A percentile compares a stretch with the other conserved stretches of the same genome.
Evolutionary conservation across 2,113 vertebrate genomes (phyloP).

Genomic region (Morone chrysops): DNA sequence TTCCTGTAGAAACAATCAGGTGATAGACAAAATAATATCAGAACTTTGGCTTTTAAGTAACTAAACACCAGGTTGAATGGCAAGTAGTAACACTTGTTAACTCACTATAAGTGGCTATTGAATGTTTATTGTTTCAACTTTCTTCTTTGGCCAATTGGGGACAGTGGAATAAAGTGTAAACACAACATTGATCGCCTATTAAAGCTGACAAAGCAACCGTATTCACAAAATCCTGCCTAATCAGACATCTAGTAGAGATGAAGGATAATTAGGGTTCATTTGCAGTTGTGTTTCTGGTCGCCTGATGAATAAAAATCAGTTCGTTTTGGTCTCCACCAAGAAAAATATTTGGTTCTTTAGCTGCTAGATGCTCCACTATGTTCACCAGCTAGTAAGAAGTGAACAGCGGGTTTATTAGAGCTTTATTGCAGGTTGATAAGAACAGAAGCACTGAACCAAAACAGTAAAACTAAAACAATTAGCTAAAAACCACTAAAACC

Average conservation of each 20-base stretch:
- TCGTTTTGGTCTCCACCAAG: neutral
- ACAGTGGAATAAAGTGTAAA: neutral
- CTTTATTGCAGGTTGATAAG: neutral
- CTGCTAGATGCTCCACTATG: neutral
- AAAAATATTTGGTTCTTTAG: neutral
- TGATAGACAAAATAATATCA: conserved; percentile 6
- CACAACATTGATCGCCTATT: neutral
- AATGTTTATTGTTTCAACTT: neutral
- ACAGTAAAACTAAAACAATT: neutral
- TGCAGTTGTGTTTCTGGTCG: neutral
- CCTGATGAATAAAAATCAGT: neutral
- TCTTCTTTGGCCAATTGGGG: neutral
- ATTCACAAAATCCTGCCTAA: neutral
- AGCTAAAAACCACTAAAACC: neutral
- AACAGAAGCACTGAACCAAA: neutral
- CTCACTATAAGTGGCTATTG: neutral
- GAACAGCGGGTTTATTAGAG: too few relatives aligned
- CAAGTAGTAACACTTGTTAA: neutral
- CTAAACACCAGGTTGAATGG: neutral
- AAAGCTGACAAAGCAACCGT: neutral
- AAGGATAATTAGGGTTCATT: neutral
- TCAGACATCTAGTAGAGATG: neutral
- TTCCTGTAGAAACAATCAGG: conserved; percentile 40
- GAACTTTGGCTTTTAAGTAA: neutral
- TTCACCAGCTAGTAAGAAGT: neutral